These are phyloP conservation scores for Mobula birostris DNA, from an alignment of 2,113 vertebrate species.

Conservation along the genomic window DNA sequence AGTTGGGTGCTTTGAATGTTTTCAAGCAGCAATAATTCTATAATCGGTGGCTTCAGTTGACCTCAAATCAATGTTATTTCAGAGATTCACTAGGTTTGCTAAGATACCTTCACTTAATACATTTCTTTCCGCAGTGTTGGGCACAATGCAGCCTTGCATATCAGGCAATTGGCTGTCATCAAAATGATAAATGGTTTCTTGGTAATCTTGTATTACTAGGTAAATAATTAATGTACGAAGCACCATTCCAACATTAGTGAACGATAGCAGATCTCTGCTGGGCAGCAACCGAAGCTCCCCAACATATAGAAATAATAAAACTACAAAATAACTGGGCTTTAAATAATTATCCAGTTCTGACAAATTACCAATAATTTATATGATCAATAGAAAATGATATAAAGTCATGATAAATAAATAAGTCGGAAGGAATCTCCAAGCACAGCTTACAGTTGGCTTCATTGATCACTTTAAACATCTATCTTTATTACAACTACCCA, in stretches of 20 bases:
- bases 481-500: neutral
- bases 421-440: neutral
- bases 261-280: neutral
- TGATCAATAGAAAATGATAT: neutral
- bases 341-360: conserved; percentile 11
- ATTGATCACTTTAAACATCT: neutral
- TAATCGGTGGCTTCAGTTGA: neutral
- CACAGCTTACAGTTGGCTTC: neutral
- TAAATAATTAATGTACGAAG: neutral
- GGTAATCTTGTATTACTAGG: neutral
- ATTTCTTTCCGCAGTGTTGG: neutral
- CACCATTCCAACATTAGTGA: neutral
- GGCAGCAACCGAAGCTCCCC: neutral
- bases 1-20: neutral
- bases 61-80: neutral
- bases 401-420: neutral
- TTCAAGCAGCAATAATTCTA: neutral
- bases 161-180: neutral
- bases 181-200: conserved; percentile 13
- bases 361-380: conserved; percentile 6
- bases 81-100: neutral
- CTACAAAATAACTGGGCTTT: conserved; percentile 11
- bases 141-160: neutral
- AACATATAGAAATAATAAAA: neutral
- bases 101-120: neutral